Base-by-base conservation (phyloP, 2,113 vertebrate species). In the Accipiter cooperii region DNA sequence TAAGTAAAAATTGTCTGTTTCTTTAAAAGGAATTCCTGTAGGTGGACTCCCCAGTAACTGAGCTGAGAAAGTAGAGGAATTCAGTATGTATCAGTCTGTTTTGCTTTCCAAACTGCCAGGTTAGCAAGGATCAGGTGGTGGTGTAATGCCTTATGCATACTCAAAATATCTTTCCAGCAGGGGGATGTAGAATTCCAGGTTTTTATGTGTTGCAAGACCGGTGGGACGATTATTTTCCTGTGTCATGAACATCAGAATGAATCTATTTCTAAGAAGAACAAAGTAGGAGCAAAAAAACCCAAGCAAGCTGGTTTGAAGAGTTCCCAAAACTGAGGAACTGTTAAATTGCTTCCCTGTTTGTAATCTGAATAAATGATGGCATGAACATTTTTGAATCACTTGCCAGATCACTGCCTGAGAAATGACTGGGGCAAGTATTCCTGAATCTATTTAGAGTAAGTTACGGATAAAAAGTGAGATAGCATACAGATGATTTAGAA, bases 121-220 rank as follows among this genome's bases (percentile, higher is more conserved):
- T 58, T 89, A 89, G 31, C 52, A 96, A 69, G 51, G 36, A 89
- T 93, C 77, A 86, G 49, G 65, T 68, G 5, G 47, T 31, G 10
- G 66, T 74, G 7, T 65, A 94, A 89, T 77, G 71, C 13, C 16
- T 83, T 80, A 54, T 40, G 66, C 38, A 89, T 71, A 70, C 28
- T 90, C 77, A 88, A 92, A 87, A 84, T 85, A 79, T 90, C 52
- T 88, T 96, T 96, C 95, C 97, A 97, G 96, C 63, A 96, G 95
- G 64, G 95, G 92, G 93, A 58, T 96, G 93, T 97, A 97, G 89
- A 95, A 97, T 96, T 97, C 84, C 84, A 95, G 55, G 9, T 84
- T 96, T 86, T 91, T 68, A 40, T 54, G 14, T 82, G 57, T 36
- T 91, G 49, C 19, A 60, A n/a, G 70, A 87, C 74, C 66, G 15